Evolutionary conservation across 2,888 invertebrate species (phyloP), one percentile per base, ranked within the genome.

Genomic region (Auanema freiburgensis): DNA sequence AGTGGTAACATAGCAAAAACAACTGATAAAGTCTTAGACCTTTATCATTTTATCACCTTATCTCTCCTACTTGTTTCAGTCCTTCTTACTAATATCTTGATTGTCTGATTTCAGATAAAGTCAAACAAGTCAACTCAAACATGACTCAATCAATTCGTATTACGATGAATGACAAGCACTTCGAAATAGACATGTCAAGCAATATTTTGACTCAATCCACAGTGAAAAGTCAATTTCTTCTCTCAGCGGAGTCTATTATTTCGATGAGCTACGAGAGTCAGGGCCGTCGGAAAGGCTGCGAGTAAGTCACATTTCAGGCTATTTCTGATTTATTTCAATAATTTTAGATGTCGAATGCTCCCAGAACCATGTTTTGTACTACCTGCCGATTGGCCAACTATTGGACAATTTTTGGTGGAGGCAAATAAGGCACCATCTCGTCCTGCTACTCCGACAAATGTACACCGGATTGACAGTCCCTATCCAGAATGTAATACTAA

Each of bases 311-410:
- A 54, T 54, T 8, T 54, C 25, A n/a, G n/a, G 33, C 33, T 54
- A 24, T 54, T 54, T 54, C 54, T 54, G 54, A 54, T 54, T 54
- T 54, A 54, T 54, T 54, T 54, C 54, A 54, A 54, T 54, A 25
- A 54, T 25, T 54, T 54, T 54, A 54, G 54, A 23, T 50, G 18
- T 50, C 50, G 50, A 50, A 50, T n/a, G 16, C 18, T 50, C 11
- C 50, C 50, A 50, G 50, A 50, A 23, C 50, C 50, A 11, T 50
- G 50, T 23, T 50, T 50, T 50, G 8, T 11, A 23, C 50, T 50
- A 10, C 50, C 50, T 16, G n/a, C 16, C 50, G 50, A 23, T n/a
- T 50, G 50, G 50, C 50, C 16, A 23, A 8, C n/a, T n/a, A n/a
- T n/a, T n/a, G 8, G 21, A 18, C 18, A 16, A 50, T 10, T 50